Evolutionary conservation across 2,888 invertebrate genomes (phyloP).

Genomic region (Leucophora obtusa): DNA sequence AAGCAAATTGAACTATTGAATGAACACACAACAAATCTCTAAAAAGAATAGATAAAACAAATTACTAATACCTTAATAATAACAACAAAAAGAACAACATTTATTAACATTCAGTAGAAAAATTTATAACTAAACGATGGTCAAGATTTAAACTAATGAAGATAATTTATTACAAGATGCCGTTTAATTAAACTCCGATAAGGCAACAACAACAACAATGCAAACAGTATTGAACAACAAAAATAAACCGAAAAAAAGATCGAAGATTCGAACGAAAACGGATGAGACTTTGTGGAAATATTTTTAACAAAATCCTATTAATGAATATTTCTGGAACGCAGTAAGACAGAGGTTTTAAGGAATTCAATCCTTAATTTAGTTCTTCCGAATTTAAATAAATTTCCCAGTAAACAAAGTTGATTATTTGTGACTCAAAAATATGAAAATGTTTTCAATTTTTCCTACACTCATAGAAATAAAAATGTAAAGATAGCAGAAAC

Average conservation of each 20-base stretch:
- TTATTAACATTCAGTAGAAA: conserved; percentile 10
- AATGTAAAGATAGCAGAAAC: too few species aligned
- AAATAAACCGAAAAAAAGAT: conserved; percentile 44
- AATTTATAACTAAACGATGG: conserved; percentile 64
- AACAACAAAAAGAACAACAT: conserved; percentile 8
- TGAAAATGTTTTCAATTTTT: too few species aligned
- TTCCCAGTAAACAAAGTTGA: too few species aligned
- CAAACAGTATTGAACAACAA: conserved; percentile 26
- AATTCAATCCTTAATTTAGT: neutral
- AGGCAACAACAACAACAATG: conserved; percentile 64
- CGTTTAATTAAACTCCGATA: conserved; percentile 79
- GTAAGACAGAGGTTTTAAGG: neutral
- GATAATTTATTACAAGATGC: conserved; percentile 79
- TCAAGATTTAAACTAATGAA: conserved; percentile 75
- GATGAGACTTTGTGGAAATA: neutral
- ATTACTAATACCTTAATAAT: conserved; percentile 33
- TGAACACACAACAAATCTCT: conserved; percentile 27
- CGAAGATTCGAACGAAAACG: conserved; percentile 1
- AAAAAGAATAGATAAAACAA: conserved; percentile 33
- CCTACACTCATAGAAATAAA: too few species aligned
- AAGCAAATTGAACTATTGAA: conserved; percentile 42
- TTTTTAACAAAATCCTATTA: neutral
- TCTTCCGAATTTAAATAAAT: too few species aligned
- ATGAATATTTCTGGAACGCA: neutral
- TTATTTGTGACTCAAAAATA: too few species aligned